Percentiles rank a stretch among this genome's conserved stretches.
Evolutionary conservation across 2,888 invertebrate genomes (phyloP).

Genomic region (Archips crataeganus): DNA sequence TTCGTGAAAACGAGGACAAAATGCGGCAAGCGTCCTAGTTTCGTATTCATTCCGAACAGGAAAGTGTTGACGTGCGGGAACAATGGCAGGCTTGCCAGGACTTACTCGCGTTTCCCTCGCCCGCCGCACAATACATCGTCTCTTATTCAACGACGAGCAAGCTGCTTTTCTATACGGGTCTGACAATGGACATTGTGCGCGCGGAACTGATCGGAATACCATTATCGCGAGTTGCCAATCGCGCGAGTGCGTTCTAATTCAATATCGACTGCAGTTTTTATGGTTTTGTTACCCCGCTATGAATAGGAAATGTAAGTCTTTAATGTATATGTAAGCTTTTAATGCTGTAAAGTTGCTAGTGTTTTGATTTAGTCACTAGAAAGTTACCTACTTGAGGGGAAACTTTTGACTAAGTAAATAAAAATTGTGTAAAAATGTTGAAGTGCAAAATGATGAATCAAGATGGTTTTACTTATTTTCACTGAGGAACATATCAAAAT

Average conservation of each 20-base stretch:
- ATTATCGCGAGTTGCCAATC: conserved; percentile 39
- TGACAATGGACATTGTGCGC: conserved; percentile 34
- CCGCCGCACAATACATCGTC: conserved; percentile 29
- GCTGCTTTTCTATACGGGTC: conserved; percentile 19
- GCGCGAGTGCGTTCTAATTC: conserved; percentile 39
- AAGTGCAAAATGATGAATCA: no score
- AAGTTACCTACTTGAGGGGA: neutral
- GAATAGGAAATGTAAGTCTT: conserved; percentile 14
- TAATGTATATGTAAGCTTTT: no score
- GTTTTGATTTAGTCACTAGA: neutral
- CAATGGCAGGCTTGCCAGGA: conserved; percentile 36
- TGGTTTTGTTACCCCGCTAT: conserved; percentile 10
- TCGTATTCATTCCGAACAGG: conserved; percentile 31
- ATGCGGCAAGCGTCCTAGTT: conserved; percentile 31
- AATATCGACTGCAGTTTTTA: conserved; percentile 39
- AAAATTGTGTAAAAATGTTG: no score
- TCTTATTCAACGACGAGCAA: conserved; percentile 29
- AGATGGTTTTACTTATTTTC: no score
- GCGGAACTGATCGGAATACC: conserved; percentile 30
- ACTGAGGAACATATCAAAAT: no score
- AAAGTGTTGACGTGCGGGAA: conserved; percentile 37
- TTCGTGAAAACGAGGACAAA: conserved; percentile 29
- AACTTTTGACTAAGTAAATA: no score
- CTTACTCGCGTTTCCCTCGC: conserved; percentile 19
- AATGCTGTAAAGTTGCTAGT: neutral